These are phyloP conservation scores for Tetranychus cinnabarinus DNA, from an alignment of 1,140 invertebrate genomes.

Conservation along the genomic window DNA sequence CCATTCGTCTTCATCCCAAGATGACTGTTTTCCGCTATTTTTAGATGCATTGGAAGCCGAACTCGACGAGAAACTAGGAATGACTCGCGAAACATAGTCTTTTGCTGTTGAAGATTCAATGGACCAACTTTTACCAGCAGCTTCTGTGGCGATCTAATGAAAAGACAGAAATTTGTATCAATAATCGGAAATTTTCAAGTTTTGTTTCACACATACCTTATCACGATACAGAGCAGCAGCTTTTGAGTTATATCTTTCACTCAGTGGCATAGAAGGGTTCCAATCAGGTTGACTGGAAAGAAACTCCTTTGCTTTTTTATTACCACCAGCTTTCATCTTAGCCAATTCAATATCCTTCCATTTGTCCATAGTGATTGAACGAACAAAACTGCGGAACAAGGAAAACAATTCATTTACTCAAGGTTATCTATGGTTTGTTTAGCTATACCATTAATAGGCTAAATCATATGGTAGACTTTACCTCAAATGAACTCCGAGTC, in stretches of 20 bases:
- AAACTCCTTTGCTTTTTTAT: too few relatives aligned
- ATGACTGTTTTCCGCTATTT: background rate
- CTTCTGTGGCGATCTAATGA: slow-evolving; percentile 53
- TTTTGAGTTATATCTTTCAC: too few relatives aligned
- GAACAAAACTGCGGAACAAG: slow-evolving; percentile 45
- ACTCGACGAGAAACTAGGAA: slow-evolving; percentile 15
- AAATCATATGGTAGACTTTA: background rate
- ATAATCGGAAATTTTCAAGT: background rate
- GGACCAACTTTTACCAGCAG: slow-evolving; percentile 66
- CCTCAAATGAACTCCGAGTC: slow-evolving; percentile 79
- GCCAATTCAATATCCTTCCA: slow-evolving; percentile 93
- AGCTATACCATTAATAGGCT: background rate
- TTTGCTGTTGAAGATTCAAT: slow-evolving; percentile 40
- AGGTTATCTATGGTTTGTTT: background rate
- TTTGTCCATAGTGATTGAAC: slow-evolving; percentile 92
- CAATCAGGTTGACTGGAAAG: too few relatives aligned
- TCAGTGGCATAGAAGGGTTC: too few relatives aligned
- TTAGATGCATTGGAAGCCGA: slow-evolving; percentile 1
- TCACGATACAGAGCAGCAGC: slow-evolving; percentile 85
- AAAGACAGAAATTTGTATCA: background rate
- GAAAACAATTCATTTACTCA: background rate
- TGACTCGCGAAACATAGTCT: slow-evolving; percentile 24
- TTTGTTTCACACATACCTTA: slow-evolving; percentile 37
- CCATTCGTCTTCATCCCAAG: slow-evolving; percentile 14
- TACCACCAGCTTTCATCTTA: slow-evolving; percentile 94